Base-by-base conservation (phyloP, 2,113 vertebrate genomes). In the Nothocercus julius region DNA sequence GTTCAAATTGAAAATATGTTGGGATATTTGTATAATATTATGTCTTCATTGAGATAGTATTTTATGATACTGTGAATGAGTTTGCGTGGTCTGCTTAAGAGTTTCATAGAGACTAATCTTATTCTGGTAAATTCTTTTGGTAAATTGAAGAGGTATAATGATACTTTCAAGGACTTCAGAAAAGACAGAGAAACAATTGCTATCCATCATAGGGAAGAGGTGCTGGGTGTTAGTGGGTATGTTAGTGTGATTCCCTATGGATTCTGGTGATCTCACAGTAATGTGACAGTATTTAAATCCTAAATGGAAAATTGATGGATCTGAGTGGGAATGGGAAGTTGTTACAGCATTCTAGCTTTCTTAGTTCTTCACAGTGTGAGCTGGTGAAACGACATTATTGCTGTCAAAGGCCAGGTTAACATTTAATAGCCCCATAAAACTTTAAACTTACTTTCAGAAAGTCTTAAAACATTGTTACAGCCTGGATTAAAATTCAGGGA, bases 371-470 rank as follows among this genome's bases (percentile, higher is more conserved):
- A 0, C 51, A 75, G n/a, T 76, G 62, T 84, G 80, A 88, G 92
- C 44, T 84, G 92, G 86, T 82, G 73, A 93, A 97, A 94, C 90
- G 80, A 84, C 82, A 56, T 82, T 75, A 93, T 68, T 93, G 47
- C 88, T 94, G 82, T 95, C 90, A 95, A 88, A 95, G 88, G 92
- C 94, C 85, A 81, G 93, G 93, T 97, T 97, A 97, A 95, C 92
- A 74, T 96, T 96, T 96, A 95, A 96, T 92, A 96, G 92, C 61
- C 69, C 73, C 90, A 94, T 95, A 95, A 96, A 97, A 96, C 82
- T 95, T 97, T 93, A 97, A 96, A 86, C 85, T 94, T 94, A 93
- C 73, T 94, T 95, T 88, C 40, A 75, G 80, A 96, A 96, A 82
- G 88, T 90, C 76, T 92, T 94, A 95, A 96, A 92, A 81, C 61